phyloP scores from a whole-genome alignment of 2,797 vertebrate genomes.

The Hydrophis major region DNA sequence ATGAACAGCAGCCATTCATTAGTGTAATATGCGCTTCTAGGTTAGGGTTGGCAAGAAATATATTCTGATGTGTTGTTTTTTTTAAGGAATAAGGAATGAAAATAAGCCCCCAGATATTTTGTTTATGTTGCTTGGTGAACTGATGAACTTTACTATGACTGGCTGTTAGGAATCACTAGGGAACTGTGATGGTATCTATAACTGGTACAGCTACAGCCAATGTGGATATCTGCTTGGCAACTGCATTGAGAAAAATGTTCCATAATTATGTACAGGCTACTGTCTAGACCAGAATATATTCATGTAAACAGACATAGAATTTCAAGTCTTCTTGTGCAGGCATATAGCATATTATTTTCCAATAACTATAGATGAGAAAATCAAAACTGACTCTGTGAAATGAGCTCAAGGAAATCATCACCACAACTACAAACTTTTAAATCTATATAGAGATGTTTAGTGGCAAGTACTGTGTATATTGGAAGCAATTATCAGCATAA shows the following conservation, averaged over 20 bases:
- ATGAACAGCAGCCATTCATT: conserved; percentile 63
- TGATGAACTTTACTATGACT: conserved; percentile 51
- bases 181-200: conserved; percentile 51
- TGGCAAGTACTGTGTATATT: neutral
- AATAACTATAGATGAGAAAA: neutral
- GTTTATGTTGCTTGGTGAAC: conserved; percentile 65
- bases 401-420: neutral
- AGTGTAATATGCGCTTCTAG: conserved; percentile 62
- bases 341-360: conserved; percentile 2
- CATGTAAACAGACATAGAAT: neutral
- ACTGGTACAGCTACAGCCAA: conserved; percentile 57
- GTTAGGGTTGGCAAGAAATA: conserved; percentile 50
- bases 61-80: conserved; percentile 49
- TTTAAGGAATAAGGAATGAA: conserved; percentile 47
- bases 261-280: conserved; percentile 35
- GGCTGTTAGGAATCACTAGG: conserved; percentile 61
- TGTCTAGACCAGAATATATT: conserved; percentile 36
- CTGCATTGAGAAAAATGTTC: conserved; percentile 43
- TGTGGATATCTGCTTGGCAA: conserved; percentile 63
- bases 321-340: neutral
- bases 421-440: neutral
- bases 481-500: neutral
- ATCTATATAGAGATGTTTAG: neutral
- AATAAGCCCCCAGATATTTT: conserved; percentile 57
- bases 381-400: neutral